Percentiles rank a stretch among this genome's conserved stretches.
phyloP scores from a whole-genome alignment of 2,113 vertebrate genomes.

The Sylvietta virens region DNA sequence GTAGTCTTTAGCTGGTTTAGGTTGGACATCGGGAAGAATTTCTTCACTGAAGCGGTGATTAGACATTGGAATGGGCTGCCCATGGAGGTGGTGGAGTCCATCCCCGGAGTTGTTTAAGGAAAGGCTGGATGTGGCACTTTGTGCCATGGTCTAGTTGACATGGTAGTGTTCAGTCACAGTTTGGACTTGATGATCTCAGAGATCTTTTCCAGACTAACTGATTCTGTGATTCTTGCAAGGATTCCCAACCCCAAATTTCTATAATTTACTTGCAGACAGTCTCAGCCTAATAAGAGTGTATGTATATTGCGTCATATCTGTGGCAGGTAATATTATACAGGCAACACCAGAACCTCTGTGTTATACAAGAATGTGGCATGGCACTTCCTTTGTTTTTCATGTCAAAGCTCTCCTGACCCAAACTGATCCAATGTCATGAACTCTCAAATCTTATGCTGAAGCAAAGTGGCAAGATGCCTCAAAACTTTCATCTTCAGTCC shows the following conservation, averaged over 20 bases:
- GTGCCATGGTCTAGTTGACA: background rate
- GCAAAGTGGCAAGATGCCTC: background rate
- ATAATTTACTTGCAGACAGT: rapidly evolving
- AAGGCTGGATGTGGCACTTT: background rate
- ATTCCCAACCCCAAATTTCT: background rate
- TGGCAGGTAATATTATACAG: background rate
- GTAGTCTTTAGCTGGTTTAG: background rate
- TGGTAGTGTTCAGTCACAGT: background rate
- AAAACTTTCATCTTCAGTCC: background rate
- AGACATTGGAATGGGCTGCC: background rate
- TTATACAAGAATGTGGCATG: background rate
- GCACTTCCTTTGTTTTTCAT: background rate
- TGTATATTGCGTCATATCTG: rapidly evolving
- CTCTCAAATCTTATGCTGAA: background rate
- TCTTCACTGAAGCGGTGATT: background rate
- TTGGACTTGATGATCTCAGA: background rate
- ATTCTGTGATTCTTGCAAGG: background rate
- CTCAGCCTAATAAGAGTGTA: background rate
- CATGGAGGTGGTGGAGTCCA: background rate
- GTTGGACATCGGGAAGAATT: background rate
- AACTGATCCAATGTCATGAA: background rate
- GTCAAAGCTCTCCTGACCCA: background rate
- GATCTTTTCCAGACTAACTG: background rate
- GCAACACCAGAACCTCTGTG: background rate
- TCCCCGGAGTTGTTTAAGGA: background rate